A percentile compares a stretch with the other conserved stretches of the same genome.
Conservation (phyloP, 2,888 invertebrate genomes). For the Colletes collaris region DNA sequence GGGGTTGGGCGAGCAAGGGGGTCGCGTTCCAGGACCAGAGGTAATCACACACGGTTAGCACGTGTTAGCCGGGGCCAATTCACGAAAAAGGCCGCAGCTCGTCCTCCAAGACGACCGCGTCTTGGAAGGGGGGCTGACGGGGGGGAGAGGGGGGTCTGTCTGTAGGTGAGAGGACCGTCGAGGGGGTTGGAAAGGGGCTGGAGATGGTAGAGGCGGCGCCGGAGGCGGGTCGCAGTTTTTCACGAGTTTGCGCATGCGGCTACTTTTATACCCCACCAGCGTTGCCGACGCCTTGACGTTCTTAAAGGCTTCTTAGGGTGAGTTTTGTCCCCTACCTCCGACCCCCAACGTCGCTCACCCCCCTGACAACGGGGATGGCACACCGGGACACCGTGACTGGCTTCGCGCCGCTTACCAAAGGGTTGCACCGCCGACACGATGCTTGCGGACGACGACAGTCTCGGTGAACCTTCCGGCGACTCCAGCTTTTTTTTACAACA, state of each 20-base stretch:
- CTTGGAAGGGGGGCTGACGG: slow-evolving; percentile 69
- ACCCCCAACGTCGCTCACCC: slow-evolving; percentile 28
- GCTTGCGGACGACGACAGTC: slow-evolving; percentile 55
- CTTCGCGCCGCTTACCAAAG: slow-evolving; percentile 61
- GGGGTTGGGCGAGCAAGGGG: slow-evolving; percentile 2
- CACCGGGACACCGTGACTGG: slow-evolving; percentile 41
- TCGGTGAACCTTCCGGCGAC: slow-evolving; percentile 39
- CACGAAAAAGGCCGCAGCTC: slow-evolving; percentile 74
- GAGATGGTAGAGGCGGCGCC: slow-evolving; percentile 77
- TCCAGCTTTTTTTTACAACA: slow-evolving; percentile 18
- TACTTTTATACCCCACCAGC: slow-evolving; percentile 80
- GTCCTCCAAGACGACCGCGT: slow-evolving; percentile 68
- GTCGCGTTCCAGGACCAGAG: slow-evolving; percentile 44
- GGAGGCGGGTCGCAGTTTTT: slow-evolving; percentile 82
- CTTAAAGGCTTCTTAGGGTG: slow-evolving; percentile 82
- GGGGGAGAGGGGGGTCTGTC: slow-evolving; percentile 62
- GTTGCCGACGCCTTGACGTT: slow-evolving; percentile 75
- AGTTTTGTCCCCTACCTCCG: slow-evolving; percentile 78
- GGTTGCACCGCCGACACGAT: slow-evolving; percentile 69
- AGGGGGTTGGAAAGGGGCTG: slow-evolving; percentile 62
- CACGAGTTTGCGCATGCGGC: slow-evolving; percentile 80
- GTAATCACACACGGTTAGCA: slow-evolving; percentile 72
- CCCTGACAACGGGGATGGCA: slow-evolving; percentile 17
- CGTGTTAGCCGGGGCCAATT: slow-evolving; percentile 72
- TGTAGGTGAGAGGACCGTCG: slow-evolving; percentile 48